These are phyloP conservation scores for Thoracochromis brauschi DNA, from an alignment of 2,113 vertebrate genomes.

Conservation along the genomic window DNA sequence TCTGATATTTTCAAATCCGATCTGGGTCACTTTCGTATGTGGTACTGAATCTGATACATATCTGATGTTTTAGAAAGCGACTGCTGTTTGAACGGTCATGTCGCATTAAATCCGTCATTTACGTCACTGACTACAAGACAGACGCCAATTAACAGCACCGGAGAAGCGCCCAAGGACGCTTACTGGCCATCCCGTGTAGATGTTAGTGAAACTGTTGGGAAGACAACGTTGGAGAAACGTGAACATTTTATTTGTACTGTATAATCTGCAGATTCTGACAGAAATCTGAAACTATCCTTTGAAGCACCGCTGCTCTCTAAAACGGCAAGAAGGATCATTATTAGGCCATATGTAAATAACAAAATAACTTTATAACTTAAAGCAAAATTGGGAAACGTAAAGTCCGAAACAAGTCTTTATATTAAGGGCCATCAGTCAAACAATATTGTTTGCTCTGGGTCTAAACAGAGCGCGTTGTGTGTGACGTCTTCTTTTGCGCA, in stretches of 20 bases:
- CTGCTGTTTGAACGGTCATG: neutral
- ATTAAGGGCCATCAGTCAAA: too few species aligned
- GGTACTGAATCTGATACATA: neutral
- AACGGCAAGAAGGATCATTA: accelerated
- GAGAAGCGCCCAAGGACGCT: neutral
- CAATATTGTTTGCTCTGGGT: too few species aligned
- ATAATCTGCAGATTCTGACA: neutral
- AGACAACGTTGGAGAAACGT: accelerated
- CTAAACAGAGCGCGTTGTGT: too few species aligned
- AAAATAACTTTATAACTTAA: too few species aligned
- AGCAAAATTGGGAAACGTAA: too few species aligned
- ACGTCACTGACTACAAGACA: neutral
- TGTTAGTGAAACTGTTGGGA: accelerated
- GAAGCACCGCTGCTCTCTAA: neutral
- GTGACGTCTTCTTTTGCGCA: too few species aligned
- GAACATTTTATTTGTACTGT: neutral
- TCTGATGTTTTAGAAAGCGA: neutral
- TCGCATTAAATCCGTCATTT: accelerated
- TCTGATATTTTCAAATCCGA: neutral
- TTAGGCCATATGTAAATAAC: neutral
- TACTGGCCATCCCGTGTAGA: neutral
- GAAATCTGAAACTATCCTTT: too few species aligned
- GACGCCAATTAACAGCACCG: accelerated
- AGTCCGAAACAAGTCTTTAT: too few species aligned
- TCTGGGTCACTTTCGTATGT: neutral